phyloP scores from a whole-genome alignment of 2,113 vertebrate species.

The Centropus unirufus region DNA sequence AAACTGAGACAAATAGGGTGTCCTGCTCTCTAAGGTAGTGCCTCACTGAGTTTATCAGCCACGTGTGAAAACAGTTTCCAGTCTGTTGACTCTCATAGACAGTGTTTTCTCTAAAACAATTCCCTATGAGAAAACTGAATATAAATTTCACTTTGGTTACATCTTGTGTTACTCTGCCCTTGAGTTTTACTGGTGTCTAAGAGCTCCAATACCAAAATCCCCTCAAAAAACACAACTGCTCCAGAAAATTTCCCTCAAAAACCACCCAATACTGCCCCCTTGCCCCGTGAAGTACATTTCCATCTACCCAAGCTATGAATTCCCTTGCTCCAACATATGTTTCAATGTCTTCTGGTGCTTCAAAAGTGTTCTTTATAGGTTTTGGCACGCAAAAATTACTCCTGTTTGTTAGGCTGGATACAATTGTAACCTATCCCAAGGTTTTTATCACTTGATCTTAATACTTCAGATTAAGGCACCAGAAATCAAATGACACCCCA shows the following conservation, averaged over 20 bases:
- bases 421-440: neutral
- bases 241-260: neutral
- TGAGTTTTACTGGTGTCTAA: neutral
- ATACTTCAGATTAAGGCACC: neutral
- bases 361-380: neutral
- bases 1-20: neutral
- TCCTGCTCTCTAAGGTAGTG: neutral
- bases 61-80: no score
- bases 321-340: neutral
- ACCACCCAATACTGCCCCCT: no score
- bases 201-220: neutral
- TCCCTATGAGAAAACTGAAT: neutral
- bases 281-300: fast-evolving
- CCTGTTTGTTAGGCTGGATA: neutral
- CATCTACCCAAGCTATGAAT: neutral
- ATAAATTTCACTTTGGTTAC: neutral
- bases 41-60: neutral
- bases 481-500: neutral
- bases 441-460: neutral
- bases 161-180: neutral
- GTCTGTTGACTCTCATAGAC: neutral
- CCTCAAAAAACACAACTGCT: neutral
- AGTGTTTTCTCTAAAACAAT: fast-evolving
- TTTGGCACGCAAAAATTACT: neutral
- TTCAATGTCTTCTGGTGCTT: neutral